Evolutionary conservation across 35 echinoderm and acorn worm genomes (phyloP), one percentile per base, ranked within the genome.

Genomic region (Ophiothrix spiculata): DNA sequence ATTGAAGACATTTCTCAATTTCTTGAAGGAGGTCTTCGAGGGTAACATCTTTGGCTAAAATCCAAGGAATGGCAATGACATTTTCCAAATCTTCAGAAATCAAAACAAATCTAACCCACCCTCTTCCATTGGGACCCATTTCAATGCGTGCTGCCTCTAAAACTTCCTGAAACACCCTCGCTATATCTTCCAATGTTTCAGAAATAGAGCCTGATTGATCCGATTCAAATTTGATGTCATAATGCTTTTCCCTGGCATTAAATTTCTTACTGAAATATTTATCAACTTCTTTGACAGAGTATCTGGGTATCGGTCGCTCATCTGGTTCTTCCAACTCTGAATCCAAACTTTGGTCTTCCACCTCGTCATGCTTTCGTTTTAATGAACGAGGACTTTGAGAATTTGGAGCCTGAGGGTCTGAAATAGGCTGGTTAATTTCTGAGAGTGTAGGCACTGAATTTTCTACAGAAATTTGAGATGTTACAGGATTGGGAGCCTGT

Each of bases 1-100:
- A 91, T 54, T 91, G 89, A 63, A 85, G 42, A 15, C 79, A 56
- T 79, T 60, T 84, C 36, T 91, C 75, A 11, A 79, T 91, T 15
- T 34, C 39, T 4, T 38, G 38, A 40, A 91, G 46, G 37, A 91
- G 60, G 35, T 49, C 39, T 56, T 84, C 89, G 0, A 86, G 40
- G 32, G 49, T 63, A 35, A 91, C 79, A 39, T 91, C 89, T 8
- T 64, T n/a, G 29, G 32, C 74, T 19, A 83, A 28, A 38, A 85
- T 40, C 37, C 86, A 91, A 16, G 89, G 89, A 0, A 91, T 39
- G n/a, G 81, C 45, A 33, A 91, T 86, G 6, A 82, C 82, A 39
- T n/a, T 79, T 39, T 91, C 82, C 31, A 90, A 84, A 35, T 83
- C 60, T 31, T 28, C 35, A 16, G 88, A 83, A 77, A 34, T 41